phyloP scores from a whole-genome alignment of 1,140 invertebrate species.

The Pachyrhynchus sulphureomaculatus region DNA sequence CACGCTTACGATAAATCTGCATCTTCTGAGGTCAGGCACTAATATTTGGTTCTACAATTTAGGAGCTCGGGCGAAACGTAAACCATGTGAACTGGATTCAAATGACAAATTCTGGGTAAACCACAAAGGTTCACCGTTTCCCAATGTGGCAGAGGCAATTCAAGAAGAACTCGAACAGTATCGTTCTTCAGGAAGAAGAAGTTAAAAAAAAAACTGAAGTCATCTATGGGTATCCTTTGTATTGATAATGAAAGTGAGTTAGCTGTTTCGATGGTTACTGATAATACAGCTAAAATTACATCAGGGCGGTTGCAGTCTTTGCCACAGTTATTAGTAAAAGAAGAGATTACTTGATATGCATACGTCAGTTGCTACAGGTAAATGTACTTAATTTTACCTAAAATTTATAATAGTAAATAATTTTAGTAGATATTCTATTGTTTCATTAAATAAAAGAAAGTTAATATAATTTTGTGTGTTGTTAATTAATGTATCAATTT shows the following conservation, averaged over 20 bases:
- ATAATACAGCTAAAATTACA: constrained; percentile 92
- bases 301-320: constrained; percentile 94
- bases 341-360: constrained; percentile 98
- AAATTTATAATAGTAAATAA: too few species aligned
- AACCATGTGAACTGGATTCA: constrained; percentile 88
- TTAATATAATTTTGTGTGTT: too few species aligned
- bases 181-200: constrained; percentile 89
- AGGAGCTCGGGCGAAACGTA: constrained; percentile 71
- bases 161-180: constrained; percentile 97
- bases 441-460: too few species aligned
- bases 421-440: too few species aligned
- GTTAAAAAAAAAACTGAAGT: constrained; percentile 94
- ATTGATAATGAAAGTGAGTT: constrained; percentile 76
- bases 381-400: too few species aligned
- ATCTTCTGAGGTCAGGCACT: too few species aligned
- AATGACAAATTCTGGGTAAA: constrained; percentile 89
- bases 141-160: constrained; percentile 95
- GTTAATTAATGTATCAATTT: too few species aligned
- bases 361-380: constrained; percentile 93
- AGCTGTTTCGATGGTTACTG: constrained; percentile 80
- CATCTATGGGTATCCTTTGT: constrained; percentile 90
- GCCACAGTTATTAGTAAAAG: constrained; percentile 94
- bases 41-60: constrained; percentile 5
- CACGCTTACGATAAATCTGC: too few species aligned
- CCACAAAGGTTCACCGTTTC: constrained; percentile 96